Evolutionary conservation across 2,888 invertebrate genomes (phyloP), one percentile per base, ranked within the genome.

Genomic region (Macrophya annulata): DNA sequence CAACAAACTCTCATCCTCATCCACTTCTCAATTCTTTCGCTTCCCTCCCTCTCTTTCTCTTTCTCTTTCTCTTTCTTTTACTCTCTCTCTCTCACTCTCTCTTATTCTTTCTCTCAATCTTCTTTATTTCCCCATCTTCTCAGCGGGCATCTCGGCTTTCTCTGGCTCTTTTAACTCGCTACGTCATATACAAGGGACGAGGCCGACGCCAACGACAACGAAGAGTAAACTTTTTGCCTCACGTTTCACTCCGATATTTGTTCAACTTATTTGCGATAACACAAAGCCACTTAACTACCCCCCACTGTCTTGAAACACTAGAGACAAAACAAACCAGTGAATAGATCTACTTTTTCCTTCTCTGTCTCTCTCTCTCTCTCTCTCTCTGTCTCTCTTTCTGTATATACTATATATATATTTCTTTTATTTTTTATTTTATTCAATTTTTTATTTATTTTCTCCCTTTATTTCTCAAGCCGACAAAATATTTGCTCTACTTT

Each of bases 261-360:
- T 77, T 77, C 77, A 37, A 77, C 55, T 77, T 77, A 77, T 77
- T 77, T 77, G 51, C 48, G 76, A 76, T 45, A 76, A 76, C 45
- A 76, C 76, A 76, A 76, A 76, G 76, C 45, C 76, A 45, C 76
- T 76, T 76, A 76, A 76, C 76, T 76, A 76, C 48, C 71, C 37
- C 71, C 40, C 43, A 9, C 31, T 0, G 48, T 25, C 76, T 48
- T 76, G 21, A 76, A 17, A 45, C 48, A 25, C 48, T 48, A 48
- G 6, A 43, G 5, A 76, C 25, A 76, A 45, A 25, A 76, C 21
- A 43, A 48, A 9, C 45, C 15, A 48, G 17, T 9, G 62, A 62
- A 62, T 62, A 62, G 62, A 76, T 76, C 76, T 48, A 21, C 48
- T 45, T 15, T 71, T 62, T 25, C 25, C 10, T n/a, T 12, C n/a